Evolutionary conservation across 2,797 vertebrate genomes (phyloP), one percentile per base, ranked within the genome.

Genomic region (Chelon labrosus): DNA sequence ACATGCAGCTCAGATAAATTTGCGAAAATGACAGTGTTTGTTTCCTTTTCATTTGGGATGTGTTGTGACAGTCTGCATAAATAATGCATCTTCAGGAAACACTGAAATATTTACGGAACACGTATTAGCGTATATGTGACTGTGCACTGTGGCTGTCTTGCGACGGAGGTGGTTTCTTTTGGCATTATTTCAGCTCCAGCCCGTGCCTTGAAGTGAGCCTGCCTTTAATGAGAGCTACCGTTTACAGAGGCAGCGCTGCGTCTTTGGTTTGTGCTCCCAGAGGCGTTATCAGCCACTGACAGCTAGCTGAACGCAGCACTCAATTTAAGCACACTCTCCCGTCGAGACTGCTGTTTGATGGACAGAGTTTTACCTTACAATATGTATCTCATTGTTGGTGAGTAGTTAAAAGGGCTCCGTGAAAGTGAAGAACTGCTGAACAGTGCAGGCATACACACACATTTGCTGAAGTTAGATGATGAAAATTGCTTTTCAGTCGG

Each of bases 11-110:
- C 8, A 44, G 80, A 73, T 65, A 80, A 75, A 80, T 81, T 83
- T 82, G 78, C 72, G 65, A 83, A 82, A 89, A 80, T 84, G 61
- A 76, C 80, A 77, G 70, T 67, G 72, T 81, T 80, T 82, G 78
- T 83, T 86, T 80, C 73, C 75, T 75, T 76, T 82, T 86, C 75
- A 64, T 90, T 88, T 70, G 78, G 73, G 81, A 85, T 84, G 69
- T 82, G 75, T 79, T 88, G 58, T 91, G 85, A 88, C 83, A 82
- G 82, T 77, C 79, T 72, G 82, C 77, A 92, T 90, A 79, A 90
- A 91, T 89, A 89, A 90, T 89, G 69, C 47, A 84, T 80, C 70
- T 72, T 65, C 66, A 81, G 69, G 77, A 89, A 86, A 80, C 63
- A 66, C 58, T 88, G 69, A 88, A 89, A 90, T 87, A 92, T 90